A percentile compares a stretch with the other conserved stretches of the same genome.
Conservation (phyloP, 2,113 vertebrate genomes). For the Tachycineta bicolor region DNA sequence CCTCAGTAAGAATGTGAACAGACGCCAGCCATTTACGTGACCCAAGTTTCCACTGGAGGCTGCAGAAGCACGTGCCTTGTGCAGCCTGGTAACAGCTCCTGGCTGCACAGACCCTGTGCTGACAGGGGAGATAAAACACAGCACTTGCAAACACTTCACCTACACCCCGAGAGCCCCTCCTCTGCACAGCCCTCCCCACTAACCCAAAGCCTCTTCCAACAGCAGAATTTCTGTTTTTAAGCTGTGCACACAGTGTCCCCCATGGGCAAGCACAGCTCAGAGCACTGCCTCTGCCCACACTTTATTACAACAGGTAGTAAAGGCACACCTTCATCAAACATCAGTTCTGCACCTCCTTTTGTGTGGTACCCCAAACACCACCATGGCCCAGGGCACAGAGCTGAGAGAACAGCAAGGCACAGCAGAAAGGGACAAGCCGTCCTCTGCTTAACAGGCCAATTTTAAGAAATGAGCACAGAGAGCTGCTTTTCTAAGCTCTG, state of each 20-base stretch:
- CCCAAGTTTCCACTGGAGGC: constrained; percentile 34
- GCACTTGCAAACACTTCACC: neutral
- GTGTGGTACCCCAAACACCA: neutral
- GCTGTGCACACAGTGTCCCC: neutral
- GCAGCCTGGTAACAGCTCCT: neutral
- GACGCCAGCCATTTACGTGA: constrained; percentile 30
- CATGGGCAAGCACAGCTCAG: neutral
- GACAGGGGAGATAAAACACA: neutral
- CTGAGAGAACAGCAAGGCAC: neutral
- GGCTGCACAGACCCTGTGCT: accelerated
- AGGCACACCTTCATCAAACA: accelerated
- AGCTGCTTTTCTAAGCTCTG: neutral
- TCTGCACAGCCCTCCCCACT: neutral
- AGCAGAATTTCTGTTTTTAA: neutral
- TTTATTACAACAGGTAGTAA: neutral
- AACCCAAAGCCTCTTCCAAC: neutral
- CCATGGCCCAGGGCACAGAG: accelerated
- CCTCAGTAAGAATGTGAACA: neutral
- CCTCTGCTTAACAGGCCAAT: neutral
- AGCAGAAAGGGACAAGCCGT: neutral
- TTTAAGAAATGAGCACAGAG: neutral
- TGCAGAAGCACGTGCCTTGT: neutral
- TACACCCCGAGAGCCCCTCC: neutral
- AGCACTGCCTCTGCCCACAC: neutral
- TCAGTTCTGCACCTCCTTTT: neutral